Evolutionary conservation across 2,888 invertebrate species (phyloP).

Genomic region (Girardia tigrina): DNA sequence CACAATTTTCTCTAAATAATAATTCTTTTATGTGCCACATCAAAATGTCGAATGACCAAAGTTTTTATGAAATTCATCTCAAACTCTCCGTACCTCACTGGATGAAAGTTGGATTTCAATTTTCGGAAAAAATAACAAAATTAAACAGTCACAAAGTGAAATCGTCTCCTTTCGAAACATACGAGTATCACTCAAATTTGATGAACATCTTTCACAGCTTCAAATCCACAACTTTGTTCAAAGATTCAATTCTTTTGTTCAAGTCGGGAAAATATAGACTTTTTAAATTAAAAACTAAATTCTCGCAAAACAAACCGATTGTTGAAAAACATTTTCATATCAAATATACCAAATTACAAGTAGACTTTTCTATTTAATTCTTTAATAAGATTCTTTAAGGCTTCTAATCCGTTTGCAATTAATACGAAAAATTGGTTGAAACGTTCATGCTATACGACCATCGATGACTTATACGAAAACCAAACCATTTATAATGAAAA

Average conservation of each 20-base stretch:
- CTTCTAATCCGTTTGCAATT: neutral
- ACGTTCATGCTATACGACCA: neutral
- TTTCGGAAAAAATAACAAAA: neutral
- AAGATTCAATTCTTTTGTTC: neutral
- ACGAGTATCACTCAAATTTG: neutral
- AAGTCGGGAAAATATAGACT: neutral
- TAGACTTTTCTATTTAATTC: neutral
- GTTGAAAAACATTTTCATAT: neutral
- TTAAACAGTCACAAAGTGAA: neutral
- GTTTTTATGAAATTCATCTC: neutral
- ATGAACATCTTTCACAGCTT: neutral
- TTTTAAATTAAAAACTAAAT: neutral
- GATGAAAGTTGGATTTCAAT: neutral
- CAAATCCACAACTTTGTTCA: neutral
- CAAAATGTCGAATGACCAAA: neutral
- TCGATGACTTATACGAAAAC: neutral
- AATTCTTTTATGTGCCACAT: neutral
- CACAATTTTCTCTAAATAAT: neutral
- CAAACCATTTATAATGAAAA: neutral
- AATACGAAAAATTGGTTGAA: neutral
- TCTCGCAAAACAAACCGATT: neutral
- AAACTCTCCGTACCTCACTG: neutral
- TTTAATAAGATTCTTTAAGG: neutral
- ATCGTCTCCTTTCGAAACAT: neutral
- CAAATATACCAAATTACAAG: constrained; percentile 10